phyloP scores from a whole-genome alignment of 2,888 invertebrate species.

The Sinodicranocentrus sp. region DNA sequence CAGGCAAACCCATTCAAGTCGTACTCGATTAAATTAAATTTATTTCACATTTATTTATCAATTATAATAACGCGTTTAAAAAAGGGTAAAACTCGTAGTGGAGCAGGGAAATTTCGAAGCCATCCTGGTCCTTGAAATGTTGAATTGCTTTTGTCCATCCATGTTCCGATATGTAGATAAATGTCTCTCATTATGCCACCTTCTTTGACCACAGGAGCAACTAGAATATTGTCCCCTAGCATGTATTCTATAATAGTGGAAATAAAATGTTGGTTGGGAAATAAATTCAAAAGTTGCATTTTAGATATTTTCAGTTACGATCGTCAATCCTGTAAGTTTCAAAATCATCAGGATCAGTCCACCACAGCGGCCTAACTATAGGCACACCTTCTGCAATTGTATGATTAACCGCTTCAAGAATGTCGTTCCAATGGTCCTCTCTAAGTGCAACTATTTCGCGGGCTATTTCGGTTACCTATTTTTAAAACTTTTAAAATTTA shows the following conservation, averaged over 20 bases:
- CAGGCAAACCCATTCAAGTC: too few relatives aligned
- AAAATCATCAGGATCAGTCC: constrained; percentile 85
- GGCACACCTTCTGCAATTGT: constrained; percentile 84
- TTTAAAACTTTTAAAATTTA: too few relatives aligned
- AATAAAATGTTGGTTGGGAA: background rate
- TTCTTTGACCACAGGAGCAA: constrained; percentile 86
- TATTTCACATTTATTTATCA: too few relatives aligned
- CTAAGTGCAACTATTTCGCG: background rate
- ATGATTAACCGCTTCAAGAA: constrained; percentile 82
- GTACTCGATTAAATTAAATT: background rate
- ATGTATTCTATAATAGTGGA: constrained; percentile 88
- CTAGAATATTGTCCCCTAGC: constrained; percentile 87
- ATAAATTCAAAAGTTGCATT: constrained; percentile 1
- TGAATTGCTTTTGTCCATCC: constrained; percentile 79
- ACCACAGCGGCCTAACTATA: constrained; percentile 91
- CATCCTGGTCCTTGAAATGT: constrained; percentile 82
- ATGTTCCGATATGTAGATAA: constrained; percentile 87
- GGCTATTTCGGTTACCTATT: background rate
- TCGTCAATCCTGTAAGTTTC: constrained; percentile 81
- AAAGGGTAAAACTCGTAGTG: constrained; percentile 58
- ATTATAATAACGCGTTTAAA: constrained; percentile 24
- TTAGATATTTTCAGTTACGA: constrained; percentile 76
- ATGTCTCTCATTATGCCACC: constrained; percentile 83
- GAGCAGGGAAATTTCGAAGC: constrained; percentile 80
- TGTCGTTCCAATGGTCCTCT: constrained; percentile 80